Base-by-base conservation (phyloP, 37 sponge, comb jelly and placozoan species). In the Bolinopsis microptera region DNA sequence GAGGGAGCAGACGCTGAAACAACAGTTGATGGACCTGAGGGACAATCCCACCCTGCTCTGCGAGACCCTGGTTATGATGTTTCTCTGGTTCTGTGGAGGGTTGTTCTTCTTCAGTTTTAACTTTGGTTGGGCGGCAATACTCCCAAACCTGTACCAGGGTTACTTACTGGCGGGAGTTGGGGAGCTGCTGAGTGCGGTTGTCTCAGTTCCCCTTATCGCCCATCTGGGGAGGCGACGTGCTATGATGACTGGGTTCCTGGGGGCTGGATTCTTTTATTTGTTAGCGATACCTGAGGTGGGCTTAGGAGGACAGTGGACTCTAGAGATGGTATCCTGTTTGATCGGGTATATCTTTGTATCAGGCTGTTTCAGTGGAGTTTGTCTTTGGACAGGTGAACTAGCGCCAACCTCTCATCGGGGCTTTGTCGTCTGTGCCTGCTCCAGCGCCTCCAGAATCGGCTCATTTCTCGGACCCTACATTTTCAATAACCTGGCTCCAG, bases 341-440 rank as follows among this genome's bases (percentile, higher is more conserved):
- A 2, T 39, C 2, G 90, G 90, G 3, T 21, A 39, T 38, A 38
- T 86, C 25, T 86, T 86, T 23, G 90, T 86, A 27, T 86, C 90
- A 40, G 90, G 30, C 23, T 9, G 38, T 9, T 86, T 86, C 26
- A 39, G 48, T 41, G 90, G 90, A 41, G 90, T 86, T 23, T 86
- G 39, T 27, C 28, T 86, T 0, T 86, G 90, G 90, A 41, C 36
- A 39, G 61, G 90, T 0, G 90, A 86, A 86, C 90, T 86, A 5
- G 90, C 90, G 16, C 90, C 90, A 23, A 41, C 90, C 3, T 86
- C 90, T 3, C 90, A 86, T 30, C 40, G 61, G 8, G 90, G 90
- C 2, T 30, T 86, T 8, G 90, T 86, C 28, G 37, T 86, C 28
- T 23, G 90, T 21, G 61, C 30, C 30, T 38, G 36, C 24, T 86